Evolutionary conservation across 1,140 invertebrate species (phyloP), one percentile per base, ranked within the genome.

Genomic region (Drosophila pallidifrons): DNA sequence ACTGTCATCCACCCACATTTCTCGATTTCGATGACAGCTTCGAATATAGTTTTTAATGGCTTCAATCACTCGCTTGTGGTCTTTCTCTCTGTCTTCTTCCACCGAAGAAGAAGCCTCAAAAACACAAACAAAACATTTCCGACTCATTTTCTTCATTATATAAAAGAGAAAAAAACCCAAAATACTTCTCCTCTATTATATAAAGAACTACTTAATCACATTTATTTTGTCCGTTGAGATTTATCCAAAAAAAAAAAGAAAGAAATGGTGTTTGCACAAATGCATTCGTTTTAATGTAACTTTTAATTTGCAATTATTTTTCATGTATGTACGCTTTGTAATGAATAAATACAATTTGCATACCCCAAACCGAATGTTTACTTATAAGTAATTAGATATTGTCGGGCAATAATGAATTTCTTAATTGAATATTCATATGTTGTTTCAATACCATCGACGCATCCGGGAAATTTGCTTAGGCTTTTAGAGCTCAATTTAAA

Each of bases 241-340:
- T 43, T 3, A 7, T 43, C n/a, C 3, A n/a, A 41, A 41, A 41
- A 41, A 11, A 41, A 41, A 41, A 10, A n/a, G n/a, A 8, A n/a
- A 41, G n/a, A 43, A n/a, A 43, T 13, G 11, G 41, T 43, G 11
- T 13, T 43, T 43, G 41, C 41, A 43, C 41, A 43, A 43, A 43
- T 43, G 11, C 41, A 43, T 43, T 43, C 41, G 41, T 38, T 38
- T 38, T 38, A 38, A 38, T 38, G 35, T 43, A 43, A 43, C 41
- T 43, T 13, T n/a, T 4, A 43, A 38, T 38, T 38, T 43, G 41
- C 11, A 43, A 43, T 13, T 43, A n/a, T 43, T 43, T 43, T 10
- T 2, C 8, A 35, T 35, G 35, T 35, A 10, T 35, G 8, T 35
- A 35, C n/a, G 3, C 10, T 47, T 46, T 28, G 13, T 5, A 43